Conservation (phyloP, 30 jellyfish, hydroid and myxozoan species). For the Phacellophora camtschatica region DNA sequence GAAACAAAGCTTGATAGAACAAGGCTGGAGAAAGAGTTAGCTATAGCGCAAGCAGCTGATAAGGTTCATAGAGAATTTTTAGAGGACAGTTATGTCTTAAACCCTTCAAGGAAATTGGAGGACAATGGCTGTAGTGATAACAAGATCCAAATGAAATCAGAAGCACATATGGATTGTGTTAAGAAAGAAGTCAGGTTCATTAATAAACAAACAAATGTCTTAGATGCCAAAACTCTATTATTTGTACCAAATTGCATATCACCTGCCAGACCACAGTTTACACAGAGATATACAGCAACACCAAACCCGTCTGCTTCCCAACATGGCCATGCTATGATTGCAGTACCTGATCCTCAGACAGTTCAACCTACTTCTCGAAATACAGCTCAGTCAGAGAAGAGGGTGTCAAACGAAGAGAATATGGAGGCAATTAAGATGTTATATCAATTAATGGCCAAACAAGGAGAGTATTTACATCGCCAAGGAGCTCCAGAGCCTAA, state of each 20-base stretch:
- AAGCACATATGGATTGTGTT: neutral
- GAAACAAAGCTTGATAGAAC: slow-evolving; percentile 51
- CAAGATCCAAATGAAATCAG: neutral
- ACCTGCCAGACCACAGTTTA: too few relatives aligned
- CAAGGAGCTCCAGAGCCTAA: slow-evolving; percentile 48
- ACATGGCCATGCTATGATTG: neutral
- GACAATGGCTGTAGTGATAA: neutral
- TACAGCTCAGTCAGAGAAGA: neutral
- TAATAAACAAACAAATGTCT: neutral
- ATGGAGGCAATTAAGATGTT: neutral
- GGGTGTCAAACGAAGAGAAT: neutral
- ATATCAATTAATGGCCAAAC: slow-evolving; percentile 13
- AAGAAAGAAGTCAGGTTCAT: neutral
- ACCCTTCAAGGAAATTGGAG: neutral
- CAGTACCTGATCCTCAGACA: slow-evolving; percentile 1
- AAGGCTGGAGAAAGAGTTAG: slow-evolving; percentile 46
- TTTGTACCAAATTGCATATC: too few relatives aligned
- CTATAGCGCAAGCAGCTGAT: slow-evolving; percentile 51
- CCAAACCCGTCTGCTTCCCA: neutral
- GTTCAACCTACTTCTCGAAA: slow-evolving; percentile 3
- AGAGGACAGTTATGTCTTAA: neutral
- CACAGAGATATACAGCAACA: neutral
- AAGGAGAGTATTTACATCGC: slow-evolving; percentile 17
- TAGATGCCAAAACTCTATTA: neutral
- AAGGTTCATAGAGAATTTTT: slow-evolving; percentile 29